Evolutionary conservation across 1,140 invertebrate species (phyloP).

Genomic region (Drosophila ironensis): DNA sequence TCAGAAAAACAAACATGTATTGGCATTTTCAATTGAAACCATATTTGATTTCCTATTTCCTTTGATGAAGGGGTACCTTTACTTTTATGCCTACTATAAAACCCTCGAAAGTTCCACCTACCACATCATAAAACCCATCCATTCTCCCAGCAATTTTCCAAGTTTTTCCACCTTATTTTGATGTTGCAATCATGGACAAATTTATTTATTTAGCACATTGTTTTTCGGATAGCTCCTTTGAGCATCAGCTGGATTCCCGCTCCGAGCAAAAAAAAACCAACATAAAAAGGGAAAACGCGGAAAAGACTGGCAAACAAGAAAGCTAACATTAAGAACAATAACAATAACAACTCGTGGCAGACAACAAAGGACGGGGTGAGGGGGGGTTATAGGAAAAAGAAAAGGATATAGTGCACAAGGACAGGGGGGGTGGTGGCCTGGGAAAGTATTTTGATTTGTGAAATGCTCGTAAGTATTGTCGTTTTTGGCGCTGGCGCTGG

Average conservation of each 20-base stretch:
- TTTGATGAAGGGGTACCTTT: too few species aligned
- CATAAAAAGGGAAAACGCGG: constrained; percentile 7
- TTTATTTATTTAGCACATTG: constrained; percentile 77
- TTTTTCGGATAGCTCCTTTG: constrained; percentile 25
- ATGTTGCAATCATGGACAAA: constrained; percentile 44
- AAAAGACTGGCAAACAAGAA: constrained; percentile 24
- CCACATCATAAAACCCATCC: constrained; percentile 19
- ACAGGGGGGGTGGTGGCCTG: too few species aligned
- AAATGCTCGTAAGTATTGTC: constrained; percentile 77
- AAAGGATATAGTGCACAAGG: too few species aligned
- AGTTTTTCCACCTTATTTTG: constrained; percentile 38
- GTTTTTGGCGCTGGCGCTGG: constrained; percentile 62
- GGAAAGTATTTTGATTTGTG: constrained; percentile 76
- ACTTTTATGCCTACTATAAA: neutral
- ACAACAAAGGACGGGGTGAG: constrained; percentile 45
- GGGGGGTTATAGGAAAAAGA: too few species aligned
- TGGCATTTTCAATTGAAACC: too few species aligned
- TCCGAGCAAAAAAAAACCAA: constrained; percentile 1
- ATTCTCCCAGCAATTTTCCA: constrained; percentile 3
- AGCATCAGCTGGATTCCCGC: constrained; percentile 67
- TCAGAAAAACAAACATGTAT: too few species aligned
- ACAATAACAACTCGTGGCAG: constrained; percentile 41
- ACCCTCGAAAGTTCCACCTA: constrained; percentile 5
- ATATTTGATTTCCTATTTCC: neutral
- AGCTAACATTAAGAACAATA: constrained; percentile 34